These are phyloP conservation scores for Megamerina dolium DNA, from an alignment of 2,888 invertebrate genomes.

Conservation along the genomic window DNA sequence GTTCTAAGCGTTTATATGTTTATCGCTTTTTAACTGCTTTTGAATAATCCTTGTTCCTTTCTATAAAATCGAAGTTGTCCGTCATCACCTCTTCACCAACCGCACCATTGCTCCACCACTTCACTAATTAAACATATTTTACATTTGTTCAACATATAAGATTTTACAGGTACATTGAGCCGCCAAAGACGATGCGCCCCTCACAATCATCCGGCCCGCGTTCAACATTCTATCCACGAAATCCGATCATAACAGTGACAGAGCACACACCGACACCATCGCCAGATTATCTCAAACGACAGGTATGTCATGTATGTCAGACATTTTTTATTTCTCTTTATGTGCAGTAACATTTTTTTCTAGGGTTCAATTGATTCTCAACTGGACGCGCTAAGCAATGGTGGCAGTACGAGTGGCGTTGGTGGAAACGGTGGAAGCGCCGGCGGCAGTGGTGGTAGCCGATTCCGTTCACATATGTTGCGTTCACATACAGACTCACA, in stretches of 20 bases:
- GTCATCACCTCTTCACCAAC: too few relatives aligned
- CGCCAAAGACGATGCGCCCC: slow-evolving; percentile 39
- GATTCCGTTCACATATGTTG: slow-evolving; percentile 58
- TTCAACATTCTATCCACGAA: slow-evolving; percentile 61
- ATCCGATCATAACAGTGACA: slow-evolving; percentile 95
- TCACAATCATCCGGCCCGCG: slow-evolving; percentile 43
- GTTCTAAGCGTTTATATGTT: too few relatives aligned
- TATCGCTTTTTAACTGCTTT: too few relatives aligned
- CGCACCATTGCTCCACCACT: slow-evolving; percentile 28
- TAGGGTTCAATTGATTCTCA: slow-evolving; percentile 83
- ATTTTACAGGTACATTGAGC: slow-evolving; percentile 50
- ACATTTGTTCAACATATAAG: slow-evolving; percentile 37
- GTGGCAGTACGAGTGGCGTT: slow-evolving; percentile 34
- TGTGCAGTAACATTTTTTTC: slow-evolving; percentile 2
- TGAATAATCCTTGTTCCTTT: too few relatives aligned
- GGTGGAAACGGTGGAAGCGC: slow-evolving; percentile 31
- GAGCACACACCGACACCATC: slow-evolving; percentile 92
- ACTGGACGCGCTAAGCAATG: slow-evolving; percentile 56
- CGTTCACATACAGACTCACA: slow-evolving; percentile 90
- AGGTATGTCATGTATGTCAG: slow-evolving; percentile 51
- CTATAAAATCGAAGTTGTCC: too few relatives aligned
- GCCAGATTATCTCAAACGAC: slow-evolving; percentile 77
- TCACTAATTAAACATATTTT: slow-evolving; percentile 25
- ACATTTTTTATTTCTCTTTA: not conserved
- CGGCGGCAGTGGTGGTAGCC: slow-evolving; percentile 33